These are phyloP conservation scores for Brachyptera risi DNA, from an alignment of 2,888 invertebrate genomes.

Conservation along the genomic window DNA sequence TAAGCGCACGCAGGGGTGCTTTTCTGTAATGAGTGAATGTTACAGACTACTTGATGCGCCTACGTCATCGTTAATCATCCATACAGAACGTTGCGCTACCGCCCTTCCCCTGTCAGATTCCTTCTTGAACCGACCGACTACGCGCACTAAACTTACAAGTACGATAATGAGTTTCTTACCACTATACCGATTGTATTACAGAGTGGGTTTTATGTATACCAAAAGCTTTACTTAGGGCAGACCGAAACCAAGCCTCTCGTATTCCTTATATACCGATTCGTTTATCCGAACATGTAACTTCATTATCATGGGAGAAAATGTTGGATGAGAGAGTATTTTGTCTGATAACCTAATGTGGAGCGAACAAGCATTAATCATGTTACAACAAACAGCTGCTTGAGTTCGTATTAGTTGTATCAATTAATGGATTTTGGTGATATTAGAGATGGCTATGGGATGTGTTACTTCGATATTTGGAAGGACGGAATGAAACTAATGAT, in stretches of 20 bases:
- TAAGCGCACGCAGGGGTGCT: neutral
- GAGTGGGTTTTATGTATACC: neutral
- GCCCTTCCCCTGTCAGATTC: slow-evolving; percentile 7
- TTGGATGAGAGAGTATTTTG: no score
- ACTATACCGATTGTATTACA: slow-evolving; percentile 10
- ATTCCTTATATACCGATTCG: slow-evolving; percentile 6
- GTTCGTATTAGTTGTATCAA: no score
- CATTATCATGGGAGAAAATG: no score
- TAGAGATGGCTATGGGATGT: no score
- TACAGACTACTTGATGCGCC: slow-evolving; percentile 6
- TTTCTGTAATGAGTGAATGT: slow-evolving; percentile 12
- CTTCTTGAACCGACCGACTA: slow-evolving; percentile 1
- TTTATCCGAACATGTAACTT: neutral
- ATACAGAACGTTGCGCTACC: slow-evolving; percentile 2
- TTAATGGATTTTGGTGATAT: no score
- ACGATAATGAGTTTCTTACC: slow-evolving; percentile 21
- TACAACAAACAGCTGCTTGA: no score
- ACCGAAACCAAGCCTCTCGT: slow-evolving; percentile 1
- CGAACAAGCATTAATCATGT: no score
- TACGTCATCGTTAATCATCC: slow-evolving; percentile 19
- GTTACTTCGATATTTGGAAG: no score
- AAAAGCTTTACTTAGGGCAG: neutral
- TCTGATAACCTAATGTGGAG: no score
- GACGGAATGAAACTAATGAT: no score
- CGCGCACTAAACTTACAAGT: neutral